Percentiles rank a stretch among this genome's conserved stretches.
Conservation (phyloP, 2,888 invertebrate genomes). For the Tipula confusa region DNA sequence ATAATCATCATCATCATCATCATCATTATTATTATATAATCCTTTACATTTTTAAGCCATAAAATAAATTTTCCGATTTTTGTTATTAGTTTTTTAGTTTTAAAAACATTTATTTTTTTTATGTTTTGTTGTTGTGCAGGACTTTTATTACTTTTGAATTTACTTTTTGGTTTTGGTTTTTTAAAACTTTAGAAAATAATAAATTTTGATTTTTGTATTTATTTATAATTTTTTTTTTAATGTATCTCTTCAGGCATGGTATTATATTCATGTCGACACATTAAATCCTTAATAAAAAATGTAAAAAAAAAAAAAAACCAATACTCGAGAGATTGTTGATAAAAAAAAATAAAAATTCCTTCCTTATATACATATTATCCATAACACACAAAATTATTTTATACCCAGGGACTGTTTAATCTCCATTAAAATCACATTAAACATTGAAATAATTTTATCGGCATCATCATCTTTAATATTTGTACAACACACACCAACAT, state of each 20-base stretch:
- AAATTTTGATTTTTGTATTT: background rate
- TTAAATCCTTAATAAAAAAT: background rate
- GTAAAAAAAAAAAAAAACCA: background rate
- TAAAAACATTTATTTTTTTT: too few relatives aligned
- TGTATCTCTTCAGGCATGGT: background rate
- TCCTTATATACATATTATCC: background rate
- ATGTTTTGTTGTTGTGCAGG: background rate
- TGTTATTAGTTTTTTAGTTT: too few relatives aligned
- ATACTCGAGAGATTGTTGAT: background rate
- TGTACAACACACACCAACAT: background rate
- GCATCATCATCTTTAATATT: background rate
- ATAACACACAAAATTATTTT: background rate
- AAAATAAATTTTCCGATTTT: too few relatives aligned
- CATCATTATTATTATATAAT: too few relatives aligned
- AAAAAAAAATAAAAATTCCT: background rate
- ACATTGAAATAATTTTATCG: background rate
- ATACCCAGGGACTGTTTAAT: background rate
- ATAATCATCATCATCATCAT: too few relatives aligned
- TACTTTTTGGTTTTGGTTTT: too few relatives aligned
- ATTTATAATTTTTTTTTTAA: background rate
- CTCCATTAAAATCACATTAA: conserved; percentile 25
- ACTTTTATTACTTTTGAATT: background rate
- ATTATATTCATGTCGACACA: background rate
- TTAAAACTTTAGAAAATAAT: background rate
- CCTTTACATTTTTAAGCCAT: too few relatives aligned